Base-by-base conservation (phyloP, 92 coral and sea anemone genomes). In the Nematostella vectensis region DNA sequence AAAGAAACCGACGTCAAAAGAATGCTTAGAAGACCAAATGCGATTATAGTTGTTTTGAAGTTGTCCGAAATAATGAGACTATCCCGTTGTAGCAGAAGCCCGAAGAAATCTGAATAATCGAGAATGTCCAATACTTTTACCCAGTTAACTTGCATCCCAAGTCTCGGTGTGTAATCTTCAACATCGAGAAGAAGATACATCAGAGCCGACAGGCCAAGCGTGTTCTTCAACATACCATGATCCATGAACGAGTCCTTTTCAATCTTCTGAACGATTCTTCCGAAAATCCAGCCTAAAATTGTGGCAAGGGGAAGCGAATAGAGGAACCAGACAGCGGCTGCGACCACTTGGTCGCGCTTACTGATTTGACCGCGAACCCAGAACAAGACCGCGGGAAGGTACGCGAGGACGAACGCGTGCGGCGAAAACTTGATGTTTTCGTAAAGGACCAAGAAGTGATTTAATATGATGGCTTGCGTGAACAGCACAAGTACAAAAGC, bases 291-390 rank as follows among this genome's bases (percentile, higher is more conserved):
- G 21, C 45, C 63, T 3, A 55, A 54, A 24, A 66, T 44, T 9
- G 39, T 59, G 0, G 72, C 48, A 4, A 66, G 50, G 18, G 72
- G 63, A 20, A 66, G 29, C 0, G 62, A 52, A n/a, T 66, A 66
- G 29, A 66, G 48, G 38, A 54, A 50, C 72, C 72, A 66, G 2
- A 66, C 72, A 2, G 72, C 72, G 24, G 72, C 72, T 2, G 72
- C 72, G 13, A 66, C 62, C 16, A 55, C 55, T 1, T 51, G 72
- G 6, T 55, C 63, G 27, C 57, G 57, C 18, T 66, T 54, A 16
- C 72, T 57, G 12, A 55, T 54, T 42, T 66, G 72, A 11, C 72
- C 72, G 6, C 72, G 62, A 66, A 55, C 53, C 72, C 72, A 66
- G 33, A 66, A 30, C 19, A 66, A 31, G 45, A 66, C 63, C n/a